Base-by-base conservation (phyloP, 2,888 invertebrate genomes). In the Metellina segmentata region DNA sequence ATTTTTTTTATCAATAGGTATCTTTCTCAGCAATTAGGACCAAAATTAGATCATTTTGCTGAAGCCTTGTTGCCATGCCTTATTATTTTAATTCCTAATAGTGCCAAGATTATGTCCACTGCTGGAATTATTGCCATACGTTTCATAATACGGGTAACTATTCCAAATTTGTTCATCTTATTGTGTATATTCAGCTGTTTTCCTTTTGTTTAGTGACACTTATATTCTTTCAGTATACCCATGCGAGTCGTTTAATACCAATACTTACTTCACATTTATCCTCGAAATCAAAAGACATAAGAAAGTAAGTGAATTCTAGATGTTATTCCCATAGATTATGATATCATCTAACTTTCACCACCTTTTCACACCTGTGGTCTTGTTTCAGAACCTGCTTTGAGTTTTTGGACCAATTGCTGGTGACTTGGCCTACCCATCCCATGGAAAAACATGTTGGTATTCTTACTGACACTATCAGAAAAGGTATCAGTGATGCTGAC, bases 401-500 rank as follows among this genome's bases (percentile, higher is more conserved):
- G 95, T 97, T 98, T 93, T 95, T 99, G 83, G 97, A 97, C 92
- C 95, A 97, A 93, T 95, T 99, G 91, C 96, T 99, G 91, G 97
- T 97, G 94, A 96, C 96, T 71, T 99, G 99, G 99, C 96, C 97
- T n/a, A 96, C 97, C 0, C 96, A 96, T 93, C 96, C 97, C 0
- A 95, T 99, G 88, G 99, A 99, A 95, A 97, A 96, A 94, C 97
- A 98, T 94, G 96, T 97, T 77, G 95, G 96, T 0, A 95, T 96
- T 0, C 95, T 99, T 5, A 96, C 97, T 93, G 99, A 99, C 93
- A 97, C 97, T 0, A 96, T 99, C 89, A 95, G 95, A 93, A 94
- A 94, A 93, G 98, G 98, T 0, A 97, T 99, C 93, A 96, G 97
- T 1, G 99, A 99, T 96, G 99, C 99, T 0, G 99, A 99, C 95